These are phyloP conservation scores for Sarcophaga bullata DNA, from an alignment of 1,140 invertebrate species.

Conservation along the genomic window DNA sequence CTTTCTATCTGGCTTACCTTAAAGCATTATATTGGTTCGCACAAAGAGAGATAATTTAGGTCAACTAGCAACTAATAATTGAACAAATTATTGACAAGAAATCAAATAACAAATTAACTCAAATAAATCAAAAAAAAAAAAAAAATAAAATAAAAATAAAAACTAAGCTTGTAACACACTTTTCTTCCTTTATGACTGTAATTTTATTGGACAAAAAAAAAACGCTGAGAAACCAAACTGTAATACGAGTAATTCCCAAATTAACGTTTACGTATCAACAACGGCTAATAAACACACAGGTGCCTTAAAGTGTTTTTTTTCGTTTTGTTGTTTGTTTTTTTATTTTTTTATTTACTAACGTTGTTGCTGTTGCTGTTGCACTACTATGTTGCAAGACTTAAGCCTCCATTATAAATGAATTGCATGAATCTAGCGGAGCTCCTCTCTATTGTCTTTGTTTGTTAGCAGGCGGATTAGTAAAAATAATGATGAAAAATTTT, in stretches of 20 bases:
- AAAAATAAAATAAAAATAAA: too few relatives aligned
- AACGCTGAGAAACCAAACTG: neutral
- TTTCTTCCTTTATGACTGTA: slow-evolving; percentile 10
- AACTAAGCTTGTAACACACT: neutral
- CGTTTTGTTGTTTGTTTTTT: neutral
- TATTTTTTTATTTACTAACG: too few relatives aligned
- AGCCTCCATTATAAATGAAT: too few relatives aligned
- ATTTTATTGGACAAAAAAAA: neutral
- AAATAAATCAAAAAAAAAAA: too few relatives aligned
- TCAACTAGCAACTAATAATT: neutral
- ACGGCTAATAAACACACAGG: neutral
- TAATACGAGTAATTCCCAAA: slow-evolving; percentile 28
- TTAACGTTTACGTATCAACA: neutral
- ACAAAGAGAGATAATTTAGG: neutral
- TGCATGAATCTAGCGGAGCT: neutral
- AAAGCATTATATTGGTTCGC: too few relatives aligned
- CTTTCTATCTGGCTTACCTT: too few relatives aligned
- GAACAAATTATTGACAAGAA: slow-evolving; percentile 11
- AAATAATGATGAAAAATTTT: slow-evolving; percentile 2
- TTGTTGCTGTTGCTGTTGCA: too few relatives aligned
- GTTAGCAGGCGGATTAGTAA: slow-evolving; percentile 23
- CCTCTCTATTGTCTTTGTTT: slow-evolving; percentile 14
- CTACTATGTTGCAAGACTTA: too few relatives aligned
- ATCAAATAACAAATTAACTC: neutral
- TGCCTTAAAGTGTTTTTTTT: slow-evolving; percentile 17